These are phyloP conservation scores for Eueides isabella DNA, from an alignment of 1,140 invertebrate species.

Conservation along the genomic window DNA sequence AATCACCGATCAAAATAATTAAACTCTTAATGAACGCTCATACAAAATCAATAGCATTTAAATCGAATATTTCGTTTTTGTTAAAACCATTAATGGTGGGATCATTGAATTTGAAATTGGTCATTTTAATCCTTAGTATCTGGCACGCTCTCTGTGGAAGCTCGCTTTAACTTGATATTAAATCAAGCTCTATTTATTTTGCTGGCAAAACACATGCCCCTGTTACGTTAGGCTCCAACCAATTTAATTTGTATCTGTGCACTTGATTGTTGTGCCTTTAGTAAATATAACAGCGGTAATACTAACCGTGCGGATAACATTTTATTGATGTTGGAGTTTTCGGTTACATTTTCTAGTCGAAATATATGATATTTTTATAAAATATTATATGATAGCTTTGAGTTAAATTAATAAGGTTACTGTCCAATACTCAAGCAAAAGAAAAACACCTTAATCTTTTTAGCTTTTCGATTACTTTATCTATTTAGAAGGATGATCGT, in stretches of 20 bases:
- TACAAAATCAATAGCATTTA: slow-evolving; percentile 24
- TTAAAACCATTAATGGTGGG: slow-evolving; percentile 28
- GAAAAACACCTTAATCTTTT: too few relatives aligned
- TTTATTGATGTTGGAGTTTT: neutral
- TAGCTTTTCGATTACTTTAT: too few relatives aligned
- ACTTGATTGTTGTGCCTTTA: neutral
- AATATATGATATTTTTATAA: neutral
- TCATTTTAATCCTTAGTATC: slow-evolving; percentile 29
- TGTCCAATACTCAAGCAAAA: too few relatives aligned
- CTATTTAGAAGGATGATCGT: too few relatives aligned
- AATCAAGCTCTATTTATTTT: slow-evolving; percentile 30
- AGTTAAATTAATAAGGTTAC: too few relatives aligned
- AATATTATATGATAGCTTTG: too few relatives aligned
- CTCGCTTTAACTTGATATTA: slow-evolving; percentile 18
- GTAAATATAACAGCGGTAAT: neutral
- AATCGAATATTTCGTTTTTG: slow-evolving; percentile 27
- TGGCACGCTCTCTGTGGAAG: slow-evolving; percentile 13
- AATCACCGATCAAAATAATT: slow-evolving; percentile 33
- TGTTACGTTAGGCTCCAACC: slow-evolving; percentile 25
- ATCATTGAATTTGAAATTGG: slow-evolving; percentile 37
- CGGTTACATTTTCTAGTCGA: too few relatives aligned
- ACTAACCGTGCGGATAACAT: neutral
- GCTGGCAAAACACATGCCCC: slow-evolving; percentile 24
- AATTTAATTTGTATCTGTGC: slow-evolving; percentile 28
- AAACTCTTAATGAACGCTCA: slow-evolving; percentile 19